Conservation (phyloP, 1,140 invertebrate genomes). For the Phenacoccus solenopsis region DNA sequence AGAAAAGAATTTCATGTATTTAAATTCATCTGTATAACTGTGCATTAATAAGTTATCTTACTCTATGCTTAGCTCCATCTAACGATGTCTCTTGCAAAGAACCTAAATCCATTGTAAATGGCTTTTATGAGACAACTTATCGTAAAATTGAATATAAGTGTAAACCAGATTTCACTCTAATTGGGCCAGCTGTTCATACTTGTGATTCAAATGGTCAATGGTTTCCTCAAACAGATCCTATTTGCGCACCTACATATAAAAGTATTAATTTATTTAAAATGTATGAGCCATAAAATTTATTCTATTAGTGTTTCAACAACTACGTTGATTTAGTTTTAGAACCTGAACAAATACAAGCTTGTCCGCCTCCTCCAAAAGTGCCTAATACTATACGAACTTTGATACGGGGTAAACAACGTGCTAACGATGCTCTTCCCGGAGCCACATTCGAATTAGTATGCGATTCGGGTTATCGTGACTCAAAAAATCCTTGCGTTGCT, state of each 20-base stretch:
- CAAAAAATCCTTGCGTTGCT: neutral
- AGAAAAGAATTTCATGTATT: too few species aligned
- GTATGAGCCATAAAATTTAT: too few species aligned
- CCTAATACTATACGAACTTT: neutral
- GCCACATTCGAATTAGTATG: neutral
- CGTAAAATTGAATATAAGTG: conserved; percentile 35
- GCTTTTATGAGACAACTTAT: neutral
- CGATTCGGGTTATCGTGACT: neutral
- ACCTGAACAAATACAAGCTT: conserved; percentile 30
- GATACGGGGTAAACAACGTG: neutral
- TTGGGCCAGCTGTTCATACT: conserved; percentile 32
- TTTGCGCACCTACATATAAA: conserved; percentile 25
- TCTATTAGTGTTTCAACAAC: too few species aligned
- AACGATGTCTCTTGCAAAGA: neutral
- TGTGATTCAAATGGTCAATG: conserved; percentile 37
- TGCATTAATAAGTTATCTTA: too few species aligned
- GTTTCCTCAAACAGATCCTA: conserved; percentile 31
- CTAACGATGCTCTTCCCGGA: neutral
- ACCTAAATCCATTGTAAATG: neutral
- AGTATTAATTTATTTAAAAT: too few species aligned
- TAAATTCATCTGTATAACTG: too few species aligned
- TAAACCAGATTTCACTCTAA: conserved; percentile 33
- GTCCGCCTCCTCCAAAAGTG: conserved; percentile 24
- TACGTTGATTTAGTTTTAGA: neutral
- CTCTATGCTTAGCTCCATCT: neutral